These are phyloP conservation scores for Conomelus anceps DNA, from an alignment of 2,888 invertebrate genomes.

Conservation along the genomic window DNA sequence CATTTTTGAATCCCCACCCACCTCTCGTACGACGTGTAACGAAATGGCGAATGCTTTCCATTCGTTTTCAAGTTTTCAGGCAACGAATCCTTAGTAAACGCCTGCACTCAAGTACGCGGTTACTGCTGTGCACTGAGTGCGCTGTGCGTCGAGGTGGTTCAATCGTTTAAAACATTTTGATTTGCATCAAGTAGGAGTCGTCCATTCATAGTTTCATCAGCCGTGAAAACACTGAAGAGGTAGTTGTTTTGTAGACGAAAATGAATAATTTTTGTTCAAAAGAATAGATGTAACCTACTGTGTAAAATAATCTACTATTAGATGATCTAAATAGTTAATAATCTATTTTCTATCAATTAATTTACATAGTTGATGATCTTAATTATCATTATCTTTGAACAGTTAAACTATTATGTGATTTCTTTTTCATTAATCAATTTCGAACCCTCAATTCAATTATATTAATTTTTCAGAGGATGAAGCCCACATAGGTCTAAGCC, in stretches of 20 bases:
- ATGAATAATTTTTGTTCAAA: neutral
- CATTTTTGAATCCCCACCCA: neutral
- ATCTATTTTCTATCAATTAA: too few relatives aligned
- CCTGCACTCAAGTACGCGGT: neutral
- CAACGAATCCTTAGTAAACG: neutral
- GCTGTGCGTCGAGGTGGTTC: neutral
- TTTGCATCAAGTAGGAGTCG: neutral
- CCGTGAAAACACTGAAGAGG: neutral
- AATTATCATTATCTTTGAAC: too few relatives aligned
- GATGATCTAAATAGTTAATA: too few relatives aligned
- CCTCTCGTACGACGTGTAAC: neutral
- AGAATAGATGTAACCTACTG: too few relatives aligned
- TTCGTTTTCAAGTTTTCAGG: neutral
- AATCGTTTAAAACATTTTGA: neutral
- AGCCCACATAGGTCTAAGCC: too few relatives aligned
- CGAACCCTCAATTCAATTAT: too few relatives aligned
- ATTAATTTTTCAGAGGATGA: too few relatives aligned
- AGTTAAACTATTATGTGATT: too few relatives aligned
- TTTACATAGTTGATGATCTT: too few relatives aligned
- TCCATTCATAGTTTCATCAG: neutral
- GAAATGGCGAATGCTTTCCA: neutral
- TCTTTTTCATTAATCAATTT: too few relatives aligned
- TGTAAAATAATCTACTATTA: too few relatives aligned
- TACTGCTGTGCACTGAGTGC: neutral
- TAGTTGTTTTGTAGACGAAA: neutral